These are phyloP conservation scores for Ellobius talpinus DNA, from an alignment of 2,113 vertebrate species.

Conservation along the genomic window DNA sequence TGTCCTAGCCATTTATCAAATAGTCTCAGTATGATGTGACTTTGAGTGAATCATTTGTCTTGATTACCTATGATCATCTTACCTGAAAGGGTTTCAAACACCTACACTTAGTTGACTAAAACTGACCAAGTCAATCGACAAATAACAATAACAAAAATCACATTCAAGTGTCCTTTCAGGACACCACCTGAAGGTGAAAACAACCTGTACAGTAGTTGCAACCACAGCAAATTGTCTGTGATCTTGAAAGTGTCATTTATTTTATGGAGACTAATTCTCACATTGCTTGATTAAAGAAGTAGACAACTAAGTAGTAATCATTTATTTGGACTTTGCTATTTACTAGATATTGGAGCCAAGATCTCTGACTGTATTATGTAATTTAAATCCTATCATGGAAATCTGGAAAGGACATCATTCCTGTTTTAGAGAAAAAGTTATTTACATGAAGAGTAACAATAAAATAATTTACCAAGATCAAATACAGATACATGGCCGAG, in stretches of 20 bases:
- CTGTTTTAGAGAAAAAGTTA: not conserved
- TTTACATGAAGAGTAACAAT: not conserved
- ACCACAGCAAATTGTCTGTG: not conserved
- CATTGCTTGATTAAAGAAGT: slow-evolving; percentile 2
- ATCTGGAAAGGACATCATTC: not conserved
- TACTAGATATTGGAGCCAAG: not conserved
- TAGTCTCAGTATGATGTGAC: not conserved
- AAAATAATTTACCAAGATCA: not conserved
- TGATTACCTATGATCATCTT: not conserved
- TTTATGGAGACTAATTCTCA: not conserved
- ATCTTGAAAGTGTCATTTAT: not conserved
- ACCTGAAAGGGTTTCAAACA: not conserved
- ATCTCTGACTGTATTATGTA: not conserved
- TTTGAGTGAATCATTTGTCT: not conserved
- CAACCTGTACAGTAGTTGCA: not conserved
- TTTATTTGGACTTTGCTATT: not conserved
- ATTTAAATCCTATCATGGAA: not conserved
- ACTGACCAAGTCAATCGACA: not conserved
- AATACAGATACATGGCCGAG: not conserved
- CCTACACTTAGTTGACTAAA: not conserved
- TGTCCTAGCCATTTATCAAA: not conserved
- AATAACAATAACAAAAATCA: not conserved
- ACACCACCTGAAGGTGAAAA: not conserved
- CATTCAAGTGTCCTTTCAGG: not conserved
- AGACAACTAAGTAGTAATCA: not conserved